Evolutionary conservation across 2,113 vertebrate genomes (phyloP), one percentile per base, ranked within the genome.

Genomic region (Forbesichthys agassizii): DNA sequence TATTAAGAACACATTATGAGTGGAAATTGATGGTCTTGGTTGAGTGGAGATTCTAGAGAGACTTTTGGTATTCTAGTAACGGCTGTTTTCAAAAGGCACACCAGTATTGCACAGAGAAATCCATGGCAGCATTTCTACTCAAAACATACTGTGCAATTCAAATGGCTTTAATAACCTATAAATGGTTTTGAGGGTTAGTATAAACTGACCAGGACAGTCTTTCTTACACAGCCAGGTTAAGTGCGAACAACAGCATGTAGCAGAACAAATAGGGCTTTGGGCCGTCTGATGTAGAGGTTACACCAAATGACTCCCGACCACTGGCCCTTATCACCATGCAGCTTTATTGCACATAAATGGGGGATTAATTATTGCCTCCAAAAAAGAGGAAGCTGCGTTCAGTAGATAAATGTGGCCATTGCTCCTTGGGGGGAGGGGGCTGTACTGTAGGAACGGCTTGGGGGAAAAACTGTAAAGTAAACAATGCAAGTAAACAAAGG

Each of bases 1-100:
- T 89, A 93, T 92, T 93, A 91, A 88, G 89, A 73, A 81, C 86
- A 89, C 83, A 92, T 93, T 90, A 92, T 74, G 57, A 88, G 74
- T 75, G 75, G 84, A 88, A 82, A 90, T 87, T 86, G 88, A 78
- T 33, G 81, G 88, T 90, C 86, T 64, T 91, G 90, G 77, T 88
- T 76, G 73, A 92, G 85, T 90, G 86, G 86, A 90, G 83, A 76
- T 79, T 12, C 42, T 52, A 76, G 87, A 78, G 55, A 83, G 87
- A 88, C 84, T 87, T 88, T 83, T 83, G 66, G 54, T 48, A 78
- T 46, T 61, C 13, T 52, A 51, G 3, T 4, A 51, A 51, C 49
- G 10, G 4, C 36, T 6, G 36, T 5, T 42, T 42, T 42, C 36
- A 42, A 42, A 42, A 42, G 36, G 36, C 36, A 42, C 36, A 42